Base-by-base conservation (phyloP, 1,140 invertebrate genomes). In the Drosophila dunni region DNA sequence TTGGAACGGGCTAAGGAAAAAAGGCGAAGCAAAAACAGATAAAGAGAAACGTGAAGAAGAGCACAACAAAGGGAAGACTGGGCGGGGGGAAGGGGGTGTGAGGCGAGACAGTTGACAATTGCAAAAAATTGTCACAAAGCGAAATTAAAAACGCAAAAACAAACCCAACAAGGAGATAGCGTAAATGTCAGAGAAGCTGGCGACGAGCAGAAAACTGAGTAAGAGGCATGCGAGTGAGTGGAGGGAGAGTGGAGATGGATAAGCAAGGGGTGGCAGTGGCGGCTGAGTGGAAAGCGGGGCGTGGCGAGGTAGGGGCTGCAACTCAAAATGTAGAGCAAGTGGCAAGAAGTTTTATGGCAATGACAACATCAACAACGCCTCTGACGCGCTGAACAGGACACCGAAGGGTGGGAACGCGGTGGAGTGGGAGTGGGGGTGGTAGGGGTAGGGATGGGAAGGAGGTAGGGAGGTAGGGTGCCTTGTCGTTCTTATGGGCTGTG, bases 101-200 rank as follows among this genome's bases (percentile, higher is more conserved):
- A 36, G 24, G 51, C 53, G 75, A 75, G 75, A 68, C 76, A 79
- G 81, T 79, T 83, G 80, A 83, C 80, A 84, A 83, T 76, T 80
- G 81, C 81, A 69, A 66, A 78, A 74, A 79, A 81, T 75, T 71
- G 66, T 82, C 75, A 81, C 80, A 88, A 86, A 86, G 82, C 83
- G 78, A 86, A 86, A 86, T 86, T 86, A 86, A 86, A 85, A 86
- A 86, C 82, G 79, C 83, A 86, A 88, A 82, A 86, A 88, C 83
- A 79, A 86, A 76, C 58, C 58, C 57, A 58, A 67, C 67, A 51
- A 45, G 24, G 24, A 36, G 46, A 46, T 45, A 67, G 60, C 17
- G 33, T 24, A 36, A 51, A 42, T 9, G 10, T 7, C 24, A 46
- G 42, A 42, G 40, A 15, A 11, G 48, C 33, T 24, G 17, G 24